Percentiles rank a stretch among this genome's conserved stretches.
Evolutionary conservation across 1,140 invertebrate genomes (phyloP).

Genomic region (Halyomorpha halys): DNA sequence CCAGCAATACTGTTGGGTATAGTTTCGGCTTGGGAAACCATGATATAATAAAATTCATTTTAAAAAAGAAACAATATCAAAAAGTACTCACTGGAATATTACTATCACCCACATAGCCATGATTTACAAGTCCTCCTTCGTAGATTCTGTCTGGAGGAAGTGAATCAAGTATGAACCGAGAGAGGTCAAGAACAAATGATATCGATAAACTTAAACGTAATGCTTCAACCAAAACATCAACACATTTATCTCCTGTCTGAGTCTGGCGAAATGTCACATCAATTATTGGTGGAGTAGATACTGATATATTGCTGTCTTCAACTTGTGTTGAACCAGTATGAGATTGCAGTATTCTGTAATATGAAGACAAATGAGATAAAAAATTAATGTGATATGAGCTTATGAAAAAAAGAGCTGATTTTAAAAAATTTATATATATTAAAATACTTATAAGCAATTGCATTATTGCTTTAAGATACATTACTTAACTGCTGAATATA

Average conservation of each 20-base stretch:
- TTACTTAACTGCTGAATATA: no score
- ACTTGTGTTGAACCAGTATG: constrained; percentile 43
- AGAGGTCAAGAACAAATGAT: constrained; percentile 56
- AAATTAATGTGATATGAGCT: not conserved
- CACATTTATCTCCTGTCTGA: constrained; percentile 49
- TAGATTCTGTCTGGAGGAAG: constrained; percentile 44
- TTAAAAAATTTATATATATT: not conserved
- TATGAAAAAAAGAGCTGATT: constrained; percentile 17
- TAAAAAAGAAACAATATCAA: not conserved
- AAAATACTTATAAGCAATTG: no score
- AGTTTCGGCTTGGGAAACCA: no score
- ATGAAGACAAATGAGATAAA: constrained; percentile 19
- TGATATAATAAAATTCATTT: no score
- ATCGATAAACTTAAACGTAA: constrained; percentile 61
- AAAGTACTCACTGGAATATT: constrained; percentile 30
- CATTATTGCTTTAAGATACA: no score
- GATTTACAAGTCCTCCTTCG: constrained; percentile 55
- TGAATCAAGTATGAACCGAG: constrained; percentile 54
- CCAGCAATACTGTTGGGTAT: no score
- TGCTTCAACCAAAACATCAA: constrained; percentile 59
- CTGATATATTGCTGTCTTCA: constrained; percentile 46
- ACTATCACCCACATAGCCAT: constrained; percentile 50
- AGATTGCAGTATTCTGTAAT: constrained; percentile 54
- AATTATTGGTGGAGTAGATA: constrained; percentile 54
- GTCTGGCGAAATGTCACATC: constrained; percentile 53